Base-by-base conservation (phyloP, 2,113 vertebrate species). In the Gambusia affinis region DNA sequence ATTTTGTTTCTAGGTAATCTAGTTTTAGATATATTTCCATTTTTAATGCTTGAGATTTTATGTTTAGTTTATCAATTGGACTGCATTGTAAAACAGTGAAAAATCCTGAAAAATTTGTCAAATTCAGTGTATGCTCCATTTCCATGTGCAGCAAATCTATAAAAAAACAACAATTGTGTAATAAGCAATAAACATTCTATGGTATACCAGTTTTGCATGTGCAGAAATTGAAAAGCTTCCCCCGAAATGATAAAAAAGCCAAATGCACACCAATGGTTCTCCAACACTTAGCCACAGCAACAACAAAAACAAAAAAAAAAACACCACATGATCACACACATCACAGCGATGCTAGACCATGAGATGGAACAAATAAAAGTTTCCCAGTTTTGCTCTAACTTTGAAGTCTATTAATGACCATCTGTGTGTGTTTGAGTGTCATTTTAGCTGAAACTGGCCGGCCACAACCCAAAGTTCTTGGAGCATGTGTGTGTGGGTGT, bases 331-430 rank as follows among this genome's bases (percentile, higher is more conserved):
- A 78, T 57, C 47, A 73, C 73, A 70, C 54, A 29, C 70, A 80
- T 86, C 83, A 69, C 76, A 76, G 73, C 37, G 47, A 76, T 80
- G 75, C 79, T 72, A 30, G 14, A 75, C 60, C 67, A 79, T 70
- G 70, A 72, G 44, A 77, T 31, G 78, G 72, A 82, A 78, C 82
- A 84, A 85, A 87, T 87, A 73, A 78, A 84, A 78, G 71, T 78
- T 79, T 81, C 66, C 22, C 76, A 75, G 42, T 89, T 84, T 89
- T 70, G 62, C 66, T 73, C 79, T 76, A 39, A 67, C 79, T 87
- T 89, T 86, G 84, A 87, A 85, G 80, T 27, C 75, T 67, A 89
- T 88, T 91, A 89, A 90, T 81, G 76, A 74, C 84, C 81, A 84
- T 88, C 70, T 88, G 76, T 81, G 65, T 62, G 79, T 80, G 35